A percentile compares a stretch with the other conserved stretches of the same genome.
Evolutionary conservation across 2,888 invertebrate genomes (phyloP).

Genomic region (Drosophila recens): DNA sequence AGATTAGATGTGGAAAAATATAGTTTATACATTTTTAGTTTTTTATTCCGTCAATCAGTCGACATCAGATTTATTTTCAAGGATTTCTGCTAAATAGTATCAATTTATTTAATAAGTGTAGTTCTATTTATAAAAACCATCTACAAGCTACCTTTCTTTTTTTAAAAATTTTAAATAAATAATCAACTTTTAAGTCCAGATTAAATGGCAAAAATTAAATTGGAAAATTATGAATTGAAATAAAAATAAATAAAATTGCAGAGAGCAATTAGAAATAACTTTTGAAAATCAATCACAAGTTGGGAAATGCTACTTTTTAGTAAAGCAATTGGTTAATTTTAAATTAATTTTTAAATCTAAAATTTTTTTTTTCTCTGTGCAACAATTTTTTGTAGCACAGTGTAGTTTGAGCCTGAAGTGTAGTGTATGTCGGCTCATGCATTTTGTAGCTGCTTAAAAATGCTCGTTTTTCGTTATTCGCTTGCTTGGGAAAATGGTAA

Average conservation of each 20-base stretch:
- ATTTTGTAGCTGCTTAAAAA: slow-evolving; percentile 48
- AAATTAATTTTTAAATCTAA: no score
- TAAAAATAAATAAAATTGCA: no score
- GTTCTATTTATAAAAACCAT: no score
- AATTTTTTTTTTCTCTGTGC: neutral
- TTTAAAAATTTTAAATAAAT: no score
- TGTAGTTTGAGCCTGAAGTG: slow-evolving; percentile 3
- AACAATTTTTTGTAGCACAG: neutral
- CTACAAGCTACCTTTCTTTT: no score
- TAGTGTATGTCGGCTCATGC: slow-evolving; percentile 20
- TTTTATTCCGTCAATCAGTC: neutral
- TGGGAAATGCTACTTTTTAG: neutral
- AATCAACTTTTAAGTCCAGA: no score
- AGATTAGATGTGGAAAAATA: neutral
- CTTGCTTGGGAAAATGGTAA: slow-evolving; percentile 51
- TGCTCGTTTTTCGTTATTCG: slow-evolving; percentile 35
- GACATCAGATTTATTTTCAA: no score
- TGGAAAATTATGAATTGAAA: no score
- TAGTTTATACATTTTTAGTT: neutral
- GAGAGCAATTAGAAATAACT: no score
- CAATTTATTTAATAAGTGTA: neutral
- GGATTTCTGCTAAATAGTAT: no score
- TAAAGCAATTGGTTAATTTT: neutral
- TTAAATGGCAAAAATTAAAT: no score
- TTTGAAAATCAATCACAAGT: no score